Evolutionary conservation across 1,140 invertebrate genomes (phyloP).

Genomic region (Laupala kohalensis): DNA sequence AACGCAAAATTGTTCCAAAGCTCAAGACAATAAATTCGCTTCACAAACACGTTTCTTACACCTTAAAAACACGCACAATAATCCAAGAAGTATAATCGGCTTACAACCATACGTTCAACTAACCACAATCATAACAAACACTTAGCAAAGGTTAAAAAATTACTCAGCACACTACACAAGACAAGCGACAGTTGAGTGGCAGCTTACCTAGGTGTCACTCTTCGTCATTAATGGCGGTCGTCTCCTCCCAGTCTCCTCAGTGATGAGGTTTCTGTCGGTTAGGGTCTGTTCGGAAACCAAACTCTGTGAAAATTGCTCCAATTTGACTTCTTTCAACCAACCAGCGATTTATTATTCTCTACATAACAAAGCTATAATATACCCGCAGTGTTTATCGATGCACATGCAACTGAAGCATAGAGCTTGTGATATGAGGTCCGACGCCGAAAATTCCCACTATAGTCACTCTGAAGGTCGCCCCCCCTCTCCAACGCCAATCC

Average conservation of each 20-base stretch:
- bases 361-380: no score
- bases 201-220: constrained; percentile 16
- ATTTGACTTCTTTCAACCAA: no score
- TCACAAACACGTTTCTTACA: not conserved
- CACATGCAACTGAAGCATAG: no score
- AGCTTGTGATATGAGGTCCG: no score
- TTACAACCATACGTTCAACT: not conserved
- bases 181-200: constrained; percentile 15
- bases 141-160: constrained; percentile 1
- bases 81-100: not conserved
- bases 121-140: not conserved
- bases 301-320: not conserved
- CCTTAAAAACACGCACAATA: not conserved
- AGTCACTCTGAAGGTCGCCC: constrained; percentile 7
- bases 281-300: not conserved
- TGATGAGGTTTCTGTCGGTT: not conserved
- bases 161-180: constrained; percentile 10
- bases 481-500: constrained; percentile 1
- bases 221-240: constrained; percentile 16
- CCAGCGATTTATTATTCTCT: no score
- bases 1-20: not conserved
- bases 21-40: not conserved
- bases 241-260: constrained; percentile 14
- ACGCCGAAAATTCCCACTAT: not conserved
- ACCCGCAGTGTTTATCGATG: no score